Evolutionary conservation across 2,113 vertebrate species (phyloP), one percentile per base, ranked within the genome.

Genomic region (Grantiella picta): DNA sequence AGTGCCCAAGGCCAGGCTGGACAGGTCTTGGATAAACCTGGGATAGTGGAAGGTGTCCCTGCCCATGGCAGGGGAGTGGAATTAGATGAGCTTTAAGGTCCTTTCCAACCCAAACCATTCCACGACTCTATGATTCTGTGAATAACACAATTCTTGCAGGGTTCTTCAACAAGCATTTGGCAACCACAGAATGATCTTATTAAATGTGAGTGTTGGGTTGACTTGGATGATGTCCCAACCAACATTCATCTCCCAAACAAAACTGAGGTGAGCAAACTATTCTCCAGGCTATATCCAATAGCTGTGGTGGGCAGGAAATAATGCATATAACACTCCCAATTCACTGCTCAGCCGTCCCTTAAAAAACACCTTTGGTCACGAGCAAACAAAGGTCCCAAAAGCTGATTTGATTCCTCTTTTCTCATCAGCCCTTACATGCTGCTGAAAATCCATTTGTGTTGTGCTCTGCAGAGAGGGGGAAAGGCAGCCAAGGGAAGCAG

Each of bases 401-500:
- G 52, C 40, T 81, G 64, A 23, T 56, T 36, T 63, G 33, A 27
- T 70, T 27, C 42, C 71, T 73, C 33, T 66, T 53, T 85, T 38
- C 92, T 82, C 22, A 1, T 76, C 45, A 80, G 23, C 36, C 59
- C 73, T 57, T 73, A 19, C 0, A 3, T 88, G 82, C 85, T 86
- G 59, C 56, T 81, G 33, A 71, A 70, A 94, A 56, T 27, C 13
- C 0, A 0, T 25, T 29, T 33, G 57, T 7, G 5, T 16, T 5
- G 2, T n/a, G 63, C 54, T 86, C 52, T 73, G 66, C 79, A 17
- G 63, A 53, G 75, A 60, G n/a, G 21, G 61, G 38, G 56, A 44
- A 44, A 93, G 66, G 59, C 24, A 6, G 73, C 77, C 92, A 82
- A 90, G 79, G 64, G 79, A 75, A 82, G 60, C 64, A 73, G n/a